Percentiles rank a stretch among this genome's conserved stretches.
Evolutionary conservation across 2,797 vertebrate species (phyloP).

Genomic region (Spondyliosoma cantharus): DNA sequence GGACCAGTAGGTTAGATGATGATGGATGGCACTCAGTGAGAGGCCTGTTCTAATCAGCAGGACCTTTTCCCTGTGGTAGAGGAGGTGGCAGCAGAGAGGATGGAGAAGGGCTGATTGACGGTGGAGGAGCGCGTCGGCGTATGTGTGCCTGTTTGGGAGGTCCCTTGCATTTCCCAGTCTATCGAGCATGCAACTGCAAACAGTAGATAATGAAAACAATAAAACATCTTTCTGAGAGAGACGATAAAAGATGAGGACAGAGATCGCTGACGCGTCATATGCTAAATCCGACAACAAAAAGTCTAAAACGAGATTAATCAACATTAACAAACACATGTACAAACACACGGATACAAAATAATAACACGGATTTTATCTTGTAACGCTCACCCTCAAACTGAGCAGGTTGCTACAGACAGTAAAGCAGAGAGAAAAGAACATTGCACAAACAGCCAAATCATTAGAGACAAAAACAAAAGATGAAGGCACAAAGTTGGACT

Average conservation of each 20-base stretch:
- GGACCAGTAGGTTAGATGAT: slow-evolving; percentile 73
- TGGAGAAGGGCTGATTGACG: slow-evolving; percentile 76
- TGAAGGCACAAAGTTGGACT: slow-evolving; percentile 16
- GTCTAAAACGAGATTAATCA: slow-evolving; percentile 10
- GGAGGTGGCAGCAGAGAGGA: slow-evolving; percentile 64
- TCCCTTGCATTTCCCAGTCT: slow-evolving; percentile 12
- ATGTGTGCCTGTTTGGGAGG: slow-evolving; percentile 5
- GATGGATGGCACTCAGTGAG: slow-evolving; percentile 79
- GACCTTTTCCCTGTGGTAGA: slow-evolving; percentile 75
- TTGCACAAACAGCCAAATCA: neutral
- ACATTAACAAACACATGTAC: neutral
- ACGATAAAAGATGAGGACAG: neutral
- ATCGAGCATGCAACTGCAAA: neutral
- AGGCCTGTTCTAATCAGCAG: slow-evolving; percentile 83
- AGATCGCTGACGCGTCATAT: slow-evolving; percentile 1
- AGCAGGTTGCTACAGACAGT: neutral
- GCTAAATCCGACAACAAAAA: slow-evolving; percentile 18
- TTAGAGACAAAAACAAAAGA: slow-evolving; percentile 24
- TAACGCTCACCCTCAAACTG: slow-evolving; percentile 1
- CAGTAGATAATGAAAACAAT: neutral
- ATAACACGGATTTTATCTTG: slow-evolving; percentile 8
- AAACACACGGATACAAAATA: neutral
- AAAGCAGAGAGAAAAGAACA: slow-evolving; percentile 1
- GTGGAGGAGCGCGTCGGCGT: slow-evolving; percentile 12
- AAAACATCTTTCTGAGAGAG: slow-evolving; percentile 1